phyloP scores from a whole-genome alignment of 1,140 invertebrate genomes.

The Trachymyrmex septentrionalis region DNA sequence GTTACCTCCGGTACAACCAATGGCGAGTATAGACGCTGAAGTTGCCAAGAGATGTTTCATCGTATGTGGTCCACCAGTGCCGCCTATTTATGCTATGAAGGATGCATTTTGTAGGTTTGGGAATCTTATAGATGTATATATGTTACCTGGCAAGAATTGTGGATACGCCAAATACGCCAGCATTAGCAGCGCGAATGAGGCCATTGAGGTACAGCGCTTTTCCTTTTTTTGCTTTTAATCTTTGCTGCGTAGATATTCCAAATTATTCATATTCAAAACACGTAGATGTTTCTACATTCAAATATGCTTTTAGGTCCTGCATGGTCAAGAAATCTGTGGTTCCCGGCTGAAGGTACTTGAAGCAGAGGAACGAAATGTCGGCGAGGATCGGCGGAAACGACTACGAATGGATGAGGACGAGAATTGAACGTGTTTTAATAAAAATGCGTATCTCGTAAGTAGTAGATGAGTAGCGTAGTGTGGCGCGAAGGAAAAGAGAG shows the following conservation, averaged over 20 bases:
- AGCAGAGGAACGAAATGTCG: slow-evolving; percentile 92
- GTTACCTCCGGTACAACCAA: slow-evolving; percentile 91
- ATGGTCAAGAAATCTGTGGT: slow-evolving; percentile 94
- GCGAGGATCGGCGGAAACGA: slow-evolving; percentile 87
- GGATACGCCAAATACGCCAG: slow-evolving; percentile 96
- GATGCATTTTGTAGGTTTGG: slow-evolving; percentile 97
- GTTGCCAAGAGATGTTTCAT: slow-evolving; percentile 91
- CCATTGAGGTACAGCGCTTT: slow-evolving; percentile 88
- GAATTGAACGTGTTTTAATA: slow-evolving; percentile 78
- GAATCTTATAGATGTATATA: slow-evolving; percentile 96
- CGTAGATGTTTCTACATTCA: not conserved
- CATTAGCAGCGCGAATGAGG: slow-evolving; percentile 92
- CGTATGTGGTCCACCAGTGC: slow-evolving; percentile 93
- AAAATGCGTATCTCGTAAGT: slow-evolving; percentile 83
- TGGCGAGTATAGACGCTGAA: slow-evolving; percentile 91
- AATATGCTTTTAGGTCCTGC: slow-evolving; percentile 87
- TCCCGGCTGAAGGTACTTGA: slow-evolving; percentile 95
- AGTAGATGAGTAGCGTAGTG: slow-evolving; percentile 67
- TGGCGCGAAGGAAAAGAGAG: slow-evolving; percentile 61
- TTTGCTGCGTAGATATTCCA: not conserved
- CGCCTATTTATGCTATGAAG: slow-evolving; percentile 92
- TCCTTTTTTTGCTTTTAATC: slow-evolving; percentile 3
- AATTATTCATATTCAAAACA: not conserved
- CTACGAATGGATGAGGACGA: slow-evolving; percentile 86
- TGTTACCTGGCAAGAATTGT: slow-evolving; percentile 95